Base-by-base conservation (phyloP, 1,140 invertebrate species). In the Sitophilus oryzae region DNA sequence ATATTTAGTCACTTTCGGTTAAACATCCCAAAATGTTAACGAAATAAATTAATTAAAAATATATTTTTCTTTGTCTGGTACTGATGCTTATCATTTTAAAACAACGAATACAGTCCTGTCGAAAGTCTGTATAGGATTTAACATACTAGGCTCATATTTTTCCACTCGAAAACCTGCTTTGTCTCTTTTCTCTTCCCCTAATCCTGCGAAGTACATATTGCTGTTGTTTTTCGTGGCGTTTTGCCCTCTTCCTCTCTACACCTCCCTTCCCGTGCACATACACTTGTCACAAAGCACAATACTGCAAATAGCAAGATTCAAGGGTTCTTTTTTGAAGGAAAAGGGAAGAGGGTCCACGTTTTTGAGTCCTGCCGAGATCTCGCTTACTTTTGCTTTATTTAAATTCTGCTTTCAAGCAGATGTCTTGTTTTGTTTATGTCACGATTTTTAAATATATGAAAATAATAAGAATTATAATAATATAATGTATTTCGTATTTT, bases 201-300 rank as follows among this genome's bases (percentile, higher is more conserved):
- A 15, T 15, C 38, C 38, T 20, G 38, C n/a, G 14, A 20, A 40
- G 38, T 40, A 40, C 38, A 40, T 40, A 40, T 40, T 40, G 14
- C 38, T 40, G 38, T 20, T 40, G 38, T 40, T 40, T 40, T 40
- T 40, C 38, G 14, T 40, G 38, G 38, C 19, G 14, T 40, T 40
- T 40, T 14, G 14, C 38, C 38, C 38, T 14, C 5, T 20, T 35
- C n/a, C n/a, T n/a, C n/a, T n/a, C n/a, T n/a, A n/a, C n/a, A n/a
- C n/a, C n/a, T n/a, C n/a, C n/a, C n/a, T n/a, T n/a, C n/a, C n/a
- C n/a, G n/a, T n/a, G n/a, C n/a, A n/a, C n/a, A 11, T 11, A 30
- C 25, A 30, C 25, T 30, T 30, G 25, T 30, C 25, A 30, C 25
- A 30, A 11, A 30, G 11, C 25, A 30, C 25, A 30, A 30, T 30